A percentile compares a stretch with the other conserved stretches of the same genome.
Conservation (phyloP, 2,888 invertebrate genomes). For the Priapulus caudatus region DNA sequence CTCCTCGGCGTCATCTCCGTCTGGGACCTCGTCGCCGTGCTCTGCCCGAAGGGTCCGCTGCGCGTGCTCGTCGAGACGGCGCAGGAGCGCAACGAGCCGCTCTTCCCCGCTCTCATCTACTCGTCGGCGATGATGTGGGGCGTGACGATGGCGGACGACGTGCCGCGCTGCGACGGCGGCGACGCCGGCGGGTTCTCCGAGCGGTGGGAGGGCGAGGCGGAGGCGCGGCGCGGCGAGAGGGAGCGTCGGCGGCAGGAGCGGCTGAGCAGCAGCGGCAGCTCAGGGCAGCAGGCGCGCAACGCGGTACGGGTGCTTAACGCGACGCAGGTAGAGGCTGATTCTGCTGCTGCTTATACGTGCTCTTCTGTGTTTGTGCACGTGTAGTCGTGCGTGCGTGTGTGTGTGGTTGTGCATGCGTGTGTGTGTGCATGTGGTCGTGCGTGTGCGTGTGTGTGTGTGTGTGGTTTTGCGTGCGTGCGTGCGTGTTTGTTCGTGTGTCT, state of each 20-base stretch:
- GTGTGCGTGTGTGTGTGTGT: no score
- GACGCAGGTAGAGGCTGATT: no score
- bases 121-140: conserved; percentile 43
- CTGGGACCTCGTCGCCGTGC: conserved; percentile 96
- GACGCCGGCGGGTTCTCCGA: conserved; percentile 49
- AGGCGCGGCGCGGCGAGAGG: neutral
- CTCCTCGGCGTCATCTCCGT: conserved; percentile 90
- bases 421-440: no score
- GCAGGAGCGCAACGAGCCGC: conserved; percentile 94
- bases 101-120: conserved; percentile 92
- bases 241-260: neutral
- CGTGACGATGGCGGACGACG: conserved; percentile 24
- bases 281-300: neutral
- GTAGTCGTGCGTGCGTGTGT: no score
- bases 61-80: conserved; percentile 96
- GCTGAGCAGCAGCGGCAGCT: neutral
- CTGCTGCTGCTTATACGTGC: no score
- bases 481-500: no score
- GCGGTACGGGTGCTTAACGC: neutral
- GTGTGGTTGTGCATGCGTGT: no score
- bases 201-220: conserved; percentile 34
- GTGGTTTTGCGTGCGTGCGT: no score
- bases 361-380: no score
- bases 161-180: no score
- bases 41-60: conserved; percentile 90